Evolutionary conservation across 2,797 vertebrate species (phyloP).

Genomic region (Sarcophilus harrisii): DNA sequence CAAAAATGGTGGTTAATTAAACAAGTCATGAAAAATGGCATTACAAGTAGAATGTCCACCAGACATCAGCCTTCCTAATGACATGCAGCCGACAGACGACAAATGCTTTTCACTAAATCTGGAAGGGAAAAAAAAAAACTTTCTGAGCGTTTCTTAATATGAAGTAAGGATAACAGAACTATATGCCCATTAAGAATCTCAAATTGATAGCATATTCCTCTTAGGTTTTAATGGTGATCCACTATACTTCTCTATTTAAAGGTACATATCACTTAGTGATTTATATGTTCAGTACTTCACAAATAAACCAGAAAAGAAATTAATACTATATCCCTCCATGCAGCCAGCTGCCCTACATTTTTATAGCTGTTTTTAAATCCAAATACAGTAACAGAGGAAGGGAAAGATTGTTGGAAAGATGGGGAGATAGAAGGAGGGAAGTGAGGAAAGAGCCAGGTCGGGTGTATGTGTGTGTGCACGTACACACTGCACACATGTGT

Average conservation of each 20-base stretch:
- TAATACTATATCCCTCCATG: constrained; percentile 50
- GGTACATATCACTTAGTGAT: constrained; percentile 62
- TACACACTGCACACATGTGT: too few relatives aligned
- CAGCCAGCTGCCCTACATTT: constrained; percentile 51
- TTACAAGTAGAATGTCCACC: constrained; percentile 69
- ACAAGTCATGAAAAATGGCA: constrained; percentile 83
- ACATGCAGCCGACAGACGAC: background rate
- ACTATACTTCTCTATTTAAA: constrained; percentile 29
- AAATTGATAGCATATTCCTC: background rate
- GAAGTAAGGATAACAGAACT: constrained; percentile 13
- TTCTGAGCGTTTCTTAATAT: background rate
- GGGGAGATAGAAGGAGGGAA: background rate
- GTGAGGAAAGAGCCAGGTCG: background rate
- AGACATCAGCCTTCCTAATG: constrained; percentile 56
- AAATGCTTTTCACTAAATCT: background rate
- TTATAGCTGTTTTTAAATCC: constrained; percentile 49
- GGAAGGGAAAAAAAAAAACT: constrained; percentile 26
- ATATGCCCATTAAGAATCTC: background rate
- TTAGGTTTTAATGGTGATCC: constrained; percentile 11
- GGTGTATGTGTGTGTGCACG: background rate
- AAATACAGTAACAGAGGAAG: constrained; percentile 22
- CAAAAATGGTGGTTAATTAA: constrained; percentile 85
- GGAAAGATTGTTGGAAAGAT: background rate
- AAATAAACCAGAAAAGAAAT: constrained; percentile 71
- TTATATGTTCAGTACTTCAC: constrained; percentile 70